Conservation (phyloP, 2,797 vertebrate genomes). For the Arrhamphus sclerolepis region DNA sequence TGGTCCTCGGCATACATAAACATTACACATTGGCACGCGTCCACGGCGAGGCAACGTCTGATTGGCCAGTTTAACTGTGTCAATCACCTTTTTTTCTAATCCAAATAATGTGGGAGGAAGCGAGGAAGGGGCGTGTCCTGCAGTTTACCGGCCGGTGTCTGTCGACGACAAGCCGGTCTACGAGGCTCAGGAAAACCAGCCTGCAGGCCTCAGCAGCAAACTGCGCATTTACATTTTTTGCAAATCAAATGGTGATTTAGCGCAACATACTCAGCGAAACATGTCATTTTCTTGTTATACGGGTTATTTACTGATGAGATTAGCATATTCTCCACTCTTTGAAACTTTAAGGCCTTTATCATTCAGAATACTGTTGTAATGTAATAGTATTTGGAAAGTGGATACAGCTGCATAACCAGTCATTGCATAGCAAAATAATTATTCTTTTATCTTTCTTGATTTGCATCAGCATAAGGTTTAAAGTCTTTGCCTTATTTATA, state of each 20-base stretch:
- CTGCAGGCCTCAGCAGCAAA: constrained; percentile 31
- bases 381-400: too few relatives aligned
- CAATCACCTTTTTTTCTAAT: constrained; percentile 53
- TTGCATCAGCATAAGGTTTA: neutral
- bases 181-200: constrained; percentile 19
- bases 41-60: constrained; percentile 55
- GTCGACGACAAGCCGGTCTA: constrained; percentile 42
- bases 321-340: neutral
- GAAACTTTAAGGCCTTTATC: neutral
- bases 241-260: constrained; percentile 1
- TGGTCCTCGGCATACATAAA: constrained; percentile 78
- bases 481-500: neutral
- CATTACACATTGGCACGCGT: constrained; percentile 81
- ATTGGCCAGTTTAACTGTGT: constrained; percentile 67
- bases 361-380: too few relatives aligned
- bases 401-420: too few relatives aligned
- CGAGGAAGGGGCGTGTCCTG: constrained; percentile 63
- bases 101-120: constrained; percentile 57
- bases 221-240: constrained; percentile 45
- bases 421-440: too few relatives aligned
- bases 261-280: neutral
- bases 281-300: neutral
- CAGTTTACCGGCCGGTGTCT: constrained; percentile 83
- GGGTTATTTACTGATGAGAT: neutral
- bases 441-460: too few relatives aligned